These are phyloP conservation scores for Clunio marinus DNA, from an alignment of 2,888 invertebrate species.

Conservation along the genomic window DNA sequence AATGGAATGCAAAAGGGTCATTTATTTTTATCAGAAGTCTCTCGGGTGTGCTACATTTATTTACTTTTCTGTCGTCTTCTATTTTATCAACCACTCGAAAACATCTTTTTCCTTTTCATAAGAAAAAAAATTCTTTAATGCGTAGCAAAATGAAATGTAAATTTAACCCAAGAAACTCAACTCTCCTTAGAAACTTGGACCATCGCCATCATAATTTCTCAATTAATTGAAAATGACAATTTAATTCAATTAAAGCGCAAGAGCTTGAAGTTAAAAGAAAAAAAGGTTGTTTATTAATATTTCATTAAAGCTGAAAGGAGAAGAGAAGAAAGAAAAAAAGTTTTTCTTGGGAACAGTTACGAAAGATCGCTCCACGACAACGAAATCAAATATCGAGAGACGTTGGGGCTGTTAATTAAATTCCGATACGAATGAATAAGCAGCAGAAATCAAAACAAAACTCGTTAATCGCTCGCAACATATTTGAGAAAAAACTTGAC, in stretches of 20 bases:
- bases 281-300: constrained; percentile 6
- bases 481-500: constrained; percentile 5
- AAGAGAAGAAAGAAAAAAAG: background rate
- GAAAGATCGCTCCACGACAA: background rate
- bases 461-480: background rate
- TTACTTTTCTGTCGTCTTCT: background rate
- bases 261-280: background rate
- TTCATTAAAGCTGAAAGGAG: constrained; percentile 4
- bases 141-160: background rate
- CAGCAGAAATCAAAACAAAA: background rate
- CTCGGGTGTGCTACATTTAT: constrained; percentile 13
- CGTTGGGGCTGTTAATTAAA: constrained; percentile 1
- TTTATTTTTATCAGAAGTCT: constrained; percentile 21
- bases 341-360: background rate
- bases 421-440: constrained; percentile 4
- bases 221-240: constrained; percentile 23
- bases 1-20: constrained; percentile 9
- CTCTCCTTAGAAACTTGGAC: background rate
- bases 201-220: constrained; percentile 5
- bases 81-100: background rate
- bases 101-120: background rate
- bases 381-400: background rate
- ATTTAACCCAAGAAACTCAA: background rate
- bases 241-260: constrained; percentile 17
- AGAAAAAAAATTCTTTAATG: constrained; percentile 1